Evolutionary conservation across 2,113 vertebrate species (phyloP).

Genomic region (Rhea pennata): DNA sequence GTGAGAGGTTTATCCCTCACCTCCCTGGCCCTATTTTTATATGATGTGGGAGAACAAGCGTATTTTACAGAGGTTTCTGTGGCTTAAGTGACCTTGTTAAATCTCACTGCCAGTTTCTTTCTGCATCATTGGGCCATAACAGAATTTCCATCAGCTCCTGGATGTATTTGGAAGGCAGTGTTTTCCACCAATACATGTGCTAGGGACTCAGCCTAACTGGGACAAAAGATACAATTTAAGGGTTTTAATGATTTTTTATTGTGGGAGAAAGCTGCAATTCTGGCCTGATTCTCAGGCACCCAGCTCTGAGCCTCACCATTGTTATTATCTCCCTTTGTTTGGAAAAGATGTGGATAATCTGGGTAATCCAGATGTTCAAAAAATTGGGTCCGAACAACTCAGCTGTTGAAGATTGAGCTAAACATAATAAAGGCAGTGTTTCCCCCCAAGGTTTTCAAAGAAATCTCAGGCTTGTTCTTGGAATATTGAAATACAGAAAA

Average conservation of each 20-base stretch:
- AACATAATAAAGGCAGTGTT: neutral
- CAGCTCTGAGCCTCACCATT: neutral
- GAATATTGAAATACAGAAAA: neutral
- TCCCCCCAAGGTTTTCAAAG: neutral
- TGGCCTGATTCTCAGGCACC: neutral
- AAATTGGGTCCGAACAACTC: neutral
- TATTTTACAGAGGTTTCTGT: constrained; percentile 49
- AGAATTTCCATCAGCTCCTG: constrained; percentile 58
- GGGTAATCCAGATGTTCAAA: constrained; percentile 12
- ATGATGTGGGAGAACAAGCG: neutral
- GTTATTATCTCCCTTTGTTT: neutral
- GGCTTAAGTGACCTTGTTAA: constrained; percentile 73
- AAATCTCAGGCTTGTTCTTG: neutral
- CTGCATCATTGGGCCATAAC: constrained; percentile 58
- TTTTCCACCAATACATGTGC: constrained; percentile 1
- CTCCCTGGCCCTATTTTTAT: neutral
- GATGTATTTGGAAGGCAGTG: neutral
- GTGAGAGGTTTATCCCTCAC: constrained; percentile 22
- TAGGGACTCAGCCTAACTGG: neutral
- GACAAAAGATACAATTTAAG: constrained; percentile 45
- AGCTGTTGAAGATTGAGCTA: neutral
- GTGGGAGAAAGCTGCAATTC: neutral
- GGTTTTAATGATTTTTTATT: neutral
- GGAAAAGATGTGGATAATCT: neutral
- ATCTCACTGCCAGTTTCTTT: constrained; percentile 48